Base-by-base conservation (phyloP, 2,797 vertebrate genomes). In the Hydrolagus colliei region DNA sequence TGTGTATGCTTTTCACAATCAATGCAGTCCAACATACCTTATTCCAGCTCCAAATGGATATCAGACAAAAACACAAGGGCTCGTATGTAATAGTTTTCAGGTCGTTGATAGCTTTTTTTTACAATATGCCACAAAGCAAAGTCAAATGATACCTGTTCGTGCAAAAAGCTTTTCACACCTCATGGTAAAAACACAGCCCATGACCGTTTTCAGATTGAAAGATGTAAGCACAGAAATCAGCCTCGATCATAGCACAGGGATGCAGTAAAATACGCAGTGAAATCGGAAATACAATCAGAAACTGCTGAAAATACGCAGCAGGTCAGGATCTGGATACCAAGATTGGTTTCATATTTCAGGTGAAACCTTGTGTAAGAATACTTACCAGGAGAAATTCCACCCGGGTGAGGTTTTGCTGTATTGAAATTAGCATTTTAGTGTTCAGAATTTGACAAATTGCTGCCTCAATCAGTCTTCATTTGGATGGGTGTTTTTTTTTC, bases 111-210 rank as follows among this genome's bases (percentile, higher is more conserved):
- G 62, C n/a, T 67, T 80, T 35, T 52, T 52, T 82, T 16, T 35
- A 20, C 27, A 82, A 82, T 82, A 63, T 68, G 79, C 41, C 68
- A 32, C 20, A 82, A 82, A 41, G 32, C 65, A 68, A 68, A 27
- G 68, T 82, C 65, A 82, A 82, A 41, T 68, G 65, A 14, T 82
- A 67, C 27, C 65, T 68, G 32, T 82, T 68, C 65, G 67, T 68
- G 65, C 79, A 82, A 82, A 80, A 68, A 35, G 16, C 65, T 82
- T 82, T 82, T 82, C 79, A 67, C 79, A 82, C 79, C 16, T 82
- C 41, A 18, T 32, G 68, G 27, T 32, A 35, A 82, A 63, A 68
- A 20, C 79, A 82, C 63, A 35, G 16, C 27, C 79, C 65, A 68
- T 35, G 63, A 67, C 35, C 41, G 27, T 68, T 82, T 82, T 82